These are phyloP conservation scores for Asteroscopus sphinx DNA, from an alignment of 2,888 invertebrate genomes.

Conservation along the genomic window DNA sequence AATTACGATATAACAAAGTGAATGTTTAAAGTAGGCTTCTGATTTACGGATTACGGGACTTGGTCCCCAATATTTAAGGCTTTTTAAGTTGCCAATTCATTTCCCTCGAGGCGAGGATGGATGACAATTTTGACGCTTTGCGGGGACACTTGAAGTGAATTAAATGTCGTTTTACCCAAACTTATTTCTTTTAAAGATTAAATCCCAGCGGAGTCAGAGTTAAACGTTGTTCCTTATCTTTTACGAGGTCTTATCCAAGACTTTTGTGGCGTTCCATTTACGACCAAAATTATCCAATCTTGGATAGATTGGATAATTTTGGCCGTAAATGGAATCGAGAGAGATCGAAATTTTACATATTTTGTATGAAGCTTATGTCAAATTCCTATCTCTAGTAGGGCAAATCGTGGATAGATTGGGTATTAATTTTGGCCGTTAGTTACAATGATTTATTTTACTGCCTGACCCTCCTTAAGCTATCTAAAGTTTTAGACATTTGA, in stretches of 20 bases:
- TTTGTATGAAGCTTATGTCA: no score
- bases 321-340: no score
- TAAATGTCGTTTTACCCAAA: constrained; percentile 32
- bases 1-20: constrained; percentile 9
- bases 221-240: constrained; percentile 23
- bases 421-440: no score
- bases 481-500: constrained; percentile 12
- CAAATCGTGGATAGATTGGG: no score
- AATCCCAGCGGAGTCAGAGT: constrained; percentile 3
- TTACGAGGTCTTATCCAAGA: constrained; percentile 25
- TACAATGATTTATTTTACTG: constrained; percentile 41
- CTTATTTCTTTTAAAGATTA: constrained; percentile 17
- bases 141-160: constrained; percentile 30
- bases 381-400: no score
- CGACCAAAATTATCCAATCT: no score
- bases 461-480: constrained; percentile 17
- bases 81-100: constrained; percentile 38
- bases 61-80: constrained; percentile 31
- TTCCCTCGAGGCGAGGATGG: constrained; percentile 26
- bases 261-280: constrained; percentile 32
- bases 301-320: no score
- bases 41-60: constrained; percentile 47
- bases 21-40: constrained; percentile 23
- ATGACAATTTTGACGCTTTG: constrained; percentile 38
- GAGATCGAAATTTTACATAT: no score